Base-by-base conservation (phyloP, 2,888 invertebrate species). In the Conistra vaccinii region DNA sequence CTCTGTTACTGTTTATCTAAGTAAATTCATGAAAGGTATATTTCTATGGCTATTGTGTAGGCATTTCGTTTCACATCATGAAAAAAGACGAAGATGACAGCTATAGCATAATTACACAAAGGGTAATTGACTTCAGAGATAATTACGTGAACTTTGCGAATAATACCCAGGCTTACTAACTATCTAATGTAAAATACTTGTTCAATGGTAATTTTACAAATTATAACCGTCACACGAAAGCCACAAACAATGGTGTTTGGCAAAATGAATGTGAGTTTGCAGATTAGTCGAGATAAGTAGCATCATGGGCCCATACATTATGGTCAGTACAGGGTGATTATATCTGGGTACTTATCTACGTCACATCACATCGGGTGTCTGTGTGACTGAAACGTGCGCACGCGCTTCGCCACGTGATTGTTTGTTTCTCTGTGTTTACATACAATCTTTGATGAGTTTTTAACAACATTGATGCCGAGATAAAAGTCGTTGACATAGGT, bases 161-260 rank as follows among this genome's bases (percentile, higher is more conserved):
- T 80, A 58, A 63, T 63, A 42, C 39, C 29, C 61, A 62, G 55
- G 23, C 14, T 69, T 69, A 51, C 51, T 57, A 26, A 63, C 62
- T 51, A 63, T 62, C 20, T 62, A 63, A 80, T 77, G 74, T 81
- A 55, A 58, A 80, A 80, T 14, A 29, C 63, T 81, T 39, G 75
- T 63, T 39, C 29, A 23, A 63, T 62, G 45, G 57, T 45, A 20
- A 51, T 58, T 63, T 42, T 74, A 61, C 53, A 66, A 51, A 48
- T 66, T 26, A 20, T 55, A 55, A 58, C 3, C 26, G 42, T 55
- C 62, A 51, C 51, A 74, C 57, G 74, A 74, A 39, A 53, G 53
- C 17, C 57, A 2, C 17, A 45, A 45, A 73, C 75, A 80, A 73
- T 73, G 74, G 73, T 3, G 32, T 3, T 70, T 20, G 60, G 51